A percentile compares a stretch with the other conserved stretches of the same genome.
These are phyloP conservation scores for Trichosurus vulpecula DNA, from an alignment of 2,797 vertebrate species.

Conservation along the genomic window DNA sequence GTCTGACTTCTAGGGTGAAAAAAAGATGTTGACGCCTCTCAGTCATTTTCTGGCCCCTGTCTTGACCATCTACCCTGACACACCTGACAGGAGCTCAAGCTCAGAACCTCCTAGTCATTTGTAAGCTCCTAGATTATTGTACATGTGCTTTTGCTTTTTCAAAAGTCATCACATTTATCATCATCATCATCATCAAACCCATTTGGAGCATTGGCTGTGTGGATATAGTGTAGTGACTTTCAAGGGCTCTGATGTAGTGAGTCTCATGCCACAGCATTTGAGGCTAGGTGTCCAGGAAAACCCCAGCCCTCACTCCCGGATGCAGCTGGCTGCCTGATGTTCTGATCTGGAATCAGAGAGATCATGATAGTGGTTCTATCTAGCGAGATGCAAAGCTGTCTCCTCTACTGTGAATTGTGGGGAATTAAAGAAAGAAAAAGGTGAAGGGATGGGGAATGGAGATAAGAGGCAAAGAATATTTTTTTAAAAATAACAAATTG, in stretches of 20 bases:
- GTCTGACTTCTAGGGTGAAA: background rate
- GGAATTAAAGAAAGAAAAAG: background rate
- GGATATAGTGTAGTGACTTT: too few species aligned
- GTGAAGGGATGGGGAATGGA: background rate
- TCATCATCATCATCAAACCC: too few species aligned
- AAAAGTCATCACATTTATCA: background rate
- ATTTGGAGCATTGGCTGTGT: too few species aligned
- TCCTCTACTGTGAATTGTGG: background rate
- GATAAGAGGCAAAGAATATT: background rate
- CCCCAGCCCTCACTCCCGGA: background rate
- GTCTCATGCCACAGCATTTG: background rate
- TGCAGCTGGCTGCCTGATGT: background rate
- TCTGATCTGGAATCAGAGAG: background rate
- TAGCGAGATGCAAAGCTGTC: background rate
- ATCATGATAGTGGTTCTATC: background rate
- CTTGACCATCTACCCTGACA: background rate
- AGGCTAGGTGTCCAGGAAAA: background rate
- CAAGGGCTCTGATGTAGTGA: background rate
- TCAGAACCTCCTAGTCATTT: background rate
- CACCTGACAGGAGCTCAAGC: background rate
- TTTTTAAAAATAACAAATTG: background rate
- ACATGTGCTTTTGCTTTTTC: background rate
- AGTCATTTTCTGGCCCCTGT: background rate
- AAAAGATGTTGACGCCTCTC: background rate
- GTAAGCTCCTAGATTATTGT: background rate